These are phyloP conservation scores for Lycorma delicatula DNA, from an alignment of 1,140 invertebrate genomes.

Conservation along the genomic window DNA sequence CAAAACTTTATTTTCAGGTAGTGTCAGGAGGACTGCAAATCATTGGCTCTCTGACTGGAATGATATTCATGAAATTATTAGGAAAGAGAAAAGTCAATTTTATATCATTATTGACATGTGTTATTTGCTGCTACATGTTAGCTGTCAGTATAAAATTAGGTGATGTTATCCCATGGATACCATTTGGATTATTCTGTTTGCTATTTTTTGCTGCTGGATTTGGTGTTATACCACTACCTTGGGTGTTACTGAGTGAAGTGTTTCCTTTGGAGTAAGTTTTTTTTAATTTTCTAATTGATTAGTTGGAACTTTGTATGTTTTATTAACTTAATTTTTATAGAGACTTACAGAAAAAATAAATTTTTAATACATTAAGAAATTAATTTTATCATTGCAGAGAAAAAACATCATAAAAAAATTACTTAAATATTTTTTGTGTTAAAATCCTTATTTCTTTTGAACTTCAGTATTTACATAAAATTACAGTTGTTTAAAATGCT, in stretches of 20 bases:
- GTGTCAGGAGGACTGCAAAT: constrained; percentile 13
- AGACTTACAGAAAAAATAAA: neutral
- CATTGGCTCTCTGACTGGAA: constrained; percentile 18
- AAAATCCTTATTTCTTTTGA: too few relatives aligned
- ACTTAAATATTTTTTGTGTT: neutral
- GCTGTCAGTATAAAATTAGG: neutral
- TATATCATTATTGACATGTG: constrained; percentile 25
- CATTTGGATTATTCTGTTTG: constrained; percentile 12
- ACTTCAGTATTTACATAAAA: too few relatives aligned
- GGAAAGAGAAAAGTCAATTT: constrained; percentile 33
- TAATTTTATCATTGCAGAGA: neutral
- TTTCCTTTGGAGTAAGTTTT: constrained; percentile 23
- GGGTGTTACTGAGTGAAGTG: constrained; percentile 26
- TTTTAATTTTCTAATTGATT: neutral
- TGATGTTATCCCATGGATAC: constrained; percentile 8
- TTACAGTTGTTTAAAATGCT: too few relatives aligned
- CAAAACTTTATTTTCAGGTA: too few relatives aligned
- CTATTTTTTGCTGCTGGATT: constrained; percentile 17
- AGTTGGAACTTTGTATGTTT: neutral
- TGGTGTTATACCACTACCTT: constrained; percentile 20
- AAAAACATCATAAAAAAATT: neutral
- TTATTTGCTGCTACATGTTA: constrained; percentile 11
- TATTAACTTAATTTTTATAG: neutral
- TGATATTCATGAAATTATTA: constrained; percentile 19
- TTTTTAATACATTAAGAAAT: neutral